Base-by-base conservation (phyloP, 2,888 invertebrate species). In the Cactoblastis cactorum region DNA sequence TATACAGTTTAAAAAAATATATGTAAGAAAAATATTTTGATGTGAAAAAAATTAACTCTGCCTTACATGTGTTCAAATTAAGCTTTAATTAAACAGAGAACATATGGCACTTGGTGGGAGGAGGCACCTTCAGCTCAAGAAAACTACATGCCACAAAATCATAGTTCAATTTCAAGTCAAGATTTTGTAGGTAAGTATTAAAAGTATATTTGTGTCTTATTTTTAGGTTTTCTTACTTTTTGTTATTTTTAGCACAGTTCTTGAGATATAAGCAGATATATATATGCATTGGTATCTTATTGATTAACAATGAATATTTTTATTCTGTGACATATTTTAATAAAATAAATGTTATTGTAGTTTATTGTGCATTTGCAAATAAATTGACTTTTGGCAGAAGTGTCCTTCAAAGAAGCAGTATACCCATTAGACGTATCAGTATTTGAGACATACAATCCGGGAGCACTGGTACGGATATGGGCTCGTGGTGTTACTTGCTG, bases 381-480 rank as follows among this genome's bases (percentile, higher is more conserved):
- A 72, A 68, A 62, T 57, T 63, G 58, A 56, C 59, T 63, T 78
- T 72, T 58, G 72, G 63, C 80, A 93, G 94, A 93, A 86, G 89
- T 92, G 66, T 92, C 91, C 63, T 95, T 93, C 80, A 91, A 93
- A 69, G 87, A 84, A 57, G 86, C 92, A 45, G 94, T 95, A 1
- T 92, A 92, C 67, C 95, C 95, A 4, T 77, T 92, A 45, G 90
- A 92, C 63, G 91, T 97, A 50, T 92, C 92, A 1, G 91, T 97
- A 54, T 97, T 94, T 74, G 96, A 97, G 83, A 96, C 95, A 0
- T 96, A 94, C 67, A 96, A 96, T 77, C 96, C 96, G 0, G 96
- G 96, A 18, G 95, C 95, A 1, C 91, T 96, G 32, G 93, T 96
- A 14, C 91, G 95, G 56, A 94, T 96, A 53, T 96, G 95, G 95